A percentile compares a stretch with the other conserved stretches of the same genome.
Evolutionary conservation across 2,888 invertebrate species (phyloP).

Genomic region (Nebria brevicollis): DNA sequence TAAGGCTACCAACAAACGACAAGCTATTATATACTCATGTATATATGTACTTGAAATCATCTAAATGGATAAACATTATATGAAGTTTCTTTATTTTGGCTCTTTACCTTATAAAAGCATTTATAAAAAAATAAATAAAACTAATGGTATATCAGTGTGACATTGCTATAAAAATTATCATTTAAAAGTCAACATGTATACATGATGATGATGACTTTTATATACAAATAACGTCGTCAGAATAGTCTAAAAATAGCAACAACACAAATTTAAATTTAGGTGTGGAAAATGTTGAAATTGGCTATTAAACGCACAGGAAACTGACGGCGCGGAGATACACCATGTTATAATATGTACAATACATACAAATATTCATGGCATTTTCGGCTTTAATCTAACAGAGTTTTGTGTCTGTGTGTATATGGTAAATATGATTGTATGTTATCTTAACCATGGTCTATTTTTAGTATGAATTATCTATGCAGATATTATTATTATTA

Average conservation of each 20-base stretch:
- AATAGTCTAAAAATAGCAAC: not conserved
- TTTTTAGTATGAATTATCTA: conserved; percentile 43
- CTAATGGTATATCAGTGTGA: too few relatives aligned
- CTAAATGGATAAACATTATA: too few relatives aligned
- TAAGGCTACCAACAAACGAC: not conserved
- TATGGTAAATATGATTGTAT: not conserved
- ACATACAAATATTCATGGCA: not conserved
- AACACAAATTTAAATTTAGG: not conserved
- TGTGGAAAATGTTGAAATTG: not conserved
- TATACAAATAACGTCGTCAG: not conserved
- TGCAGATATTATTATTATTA: conserved; percentile 23
- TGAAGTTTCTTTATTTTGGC: too few relatives aligned
- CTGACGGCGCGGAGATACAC: not conserved
- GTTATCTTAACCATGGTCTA: conserved; percentile 38
- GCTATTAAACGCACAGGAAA: not conserved
- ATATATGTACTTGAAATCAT: too few relatives aligned
- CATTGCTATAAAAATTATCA: not conserved
- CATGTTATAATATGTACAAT: not conserved
- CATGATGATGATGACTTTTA: not conserved
- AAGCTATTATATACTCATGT: too few relatives aligned
- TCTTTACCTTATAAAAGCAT: too few relatives aligned
- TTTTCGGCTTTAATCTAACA: not conserved
- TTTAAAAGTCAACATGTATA: not conserved
- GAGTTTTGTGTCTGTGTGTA: not conserved
- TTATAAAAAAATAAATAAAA: too few relatives aligned